These are phyloP conservation scores for Norana najaformis DNA, from an alignment of 2,888 invertebrate genomes.

Conservation along the genomic window DNA sequence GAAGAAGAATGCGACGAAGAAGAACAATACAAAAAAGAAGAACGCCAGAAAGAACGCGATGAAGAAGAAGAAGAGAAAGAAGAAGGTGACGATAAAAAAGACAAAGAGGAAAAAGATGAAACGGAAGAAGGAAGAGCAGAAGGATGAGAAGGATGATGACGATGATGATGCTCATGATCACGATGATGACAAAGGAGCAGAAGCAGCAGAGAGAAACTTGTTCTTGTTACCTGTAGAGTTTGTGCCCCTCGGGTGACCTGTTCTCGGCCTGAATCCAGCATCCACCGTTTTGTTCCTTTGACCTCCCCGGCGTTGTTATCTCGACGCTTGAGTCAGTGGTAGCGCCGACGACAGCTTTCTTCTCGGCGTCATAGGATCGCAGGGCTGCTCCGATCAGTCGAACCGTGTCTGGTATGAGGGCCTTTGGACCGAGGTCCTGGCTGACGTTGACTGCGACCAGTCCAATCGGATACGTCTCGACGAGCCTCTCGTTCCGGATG, in stretches of 20 bases:
- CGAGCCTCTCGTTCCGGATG: conserved; percentile 46
- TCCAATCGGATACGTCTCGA: conserved; percentile 51
- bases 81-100: too few relatives aligned
- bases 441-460: conserved; percentile 39
- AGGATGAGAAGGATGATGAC: too few relatives aligned
- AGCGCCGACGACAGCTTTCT: neutral
- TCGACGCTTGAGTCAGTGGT: neutral
- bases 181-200: too few relatives aligned
- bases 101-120: too few relatives aligned
- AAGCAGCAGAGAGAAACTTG: too few relatives aligned
- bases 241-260: neutral
- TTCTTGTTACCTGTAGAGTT: conserved; percentile 24
- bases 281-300: neutral
- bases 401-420: conserved; percentile 29
- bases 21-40: conserved; percentile 17
- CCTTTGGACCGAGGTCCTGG: neutral
- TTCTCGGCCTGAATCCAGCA: neutral
- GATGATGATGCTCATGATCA: too few relatives aligned
- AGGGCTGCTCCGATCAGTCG: conserved; percentile 8
- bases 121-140: too few relatives aligned
- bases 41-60: too few relatives aligned
- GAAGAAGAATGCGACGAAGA: neutral
- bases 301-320: neutral
- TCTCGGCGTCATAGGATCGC: neutral
- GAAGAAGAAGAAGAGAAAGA: too few relatives aligned